Conservation (phyloP, 2,797 vertebrate genomes). For the Propithecus deckenii region DNA sequence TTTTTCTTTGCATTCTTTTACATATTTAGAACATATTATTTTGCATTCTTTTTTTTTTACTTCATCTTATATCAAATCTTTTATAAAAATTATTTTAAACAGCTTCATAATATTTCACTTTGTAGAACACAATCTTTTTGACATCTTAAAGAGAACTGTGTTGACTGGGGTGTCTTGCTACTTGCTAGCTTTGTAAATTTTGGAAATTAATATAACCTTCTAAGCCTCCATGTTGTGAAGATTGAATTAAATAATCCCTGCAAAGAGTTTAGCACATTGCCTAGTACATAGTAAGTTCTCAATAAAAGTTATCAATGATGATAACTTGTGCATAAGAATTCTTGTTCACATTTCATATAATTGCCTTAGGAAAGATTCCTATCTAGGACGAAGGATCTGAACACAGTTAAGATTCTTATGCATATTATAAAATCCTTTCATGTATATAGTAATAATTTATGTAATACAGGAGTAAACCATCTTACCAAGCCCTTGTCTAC, state of each 20-base stretch:
- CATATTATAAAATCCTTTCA: background rate
- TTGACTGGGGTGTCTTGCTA: background rate
- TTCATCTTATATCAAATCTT: background rate
- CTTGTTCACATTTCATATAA: background rate
- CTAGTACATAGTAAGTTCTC: background rate
- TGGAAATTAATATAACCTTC: background rate
- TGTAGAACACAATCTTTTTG: background rate
- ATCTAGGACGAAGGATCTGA: background rate
- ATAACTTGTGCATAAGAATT: background rate
- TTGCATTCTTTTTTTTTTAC: background rate
- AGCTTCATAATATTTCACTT: background rate
- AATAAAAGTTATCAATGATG: background rate
- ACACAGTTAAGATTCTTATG: background rate
- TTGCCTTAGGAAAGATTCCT: background rate
- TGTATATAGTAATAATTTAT: background rate
- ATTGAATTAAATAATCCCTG: background rate
- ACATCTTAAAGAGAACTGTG: background rate
- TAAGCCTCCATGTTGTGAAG: background rate
- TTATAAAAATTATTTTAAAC: background rate
- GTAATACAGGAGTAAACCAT: background rate
- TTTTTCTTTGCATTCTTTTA: background rate
- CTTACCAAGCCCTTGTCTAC: background rate
- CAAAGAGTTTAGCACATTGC: background rate
- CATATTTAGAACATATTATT: background rate
- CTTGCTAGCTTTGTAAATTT: background rate